These are phyloP conservation scores for Caenorhabditis sp. DNA, from an alignment of 2,888 invertebrate genomes.

Conservation along the genomic window DNA sequence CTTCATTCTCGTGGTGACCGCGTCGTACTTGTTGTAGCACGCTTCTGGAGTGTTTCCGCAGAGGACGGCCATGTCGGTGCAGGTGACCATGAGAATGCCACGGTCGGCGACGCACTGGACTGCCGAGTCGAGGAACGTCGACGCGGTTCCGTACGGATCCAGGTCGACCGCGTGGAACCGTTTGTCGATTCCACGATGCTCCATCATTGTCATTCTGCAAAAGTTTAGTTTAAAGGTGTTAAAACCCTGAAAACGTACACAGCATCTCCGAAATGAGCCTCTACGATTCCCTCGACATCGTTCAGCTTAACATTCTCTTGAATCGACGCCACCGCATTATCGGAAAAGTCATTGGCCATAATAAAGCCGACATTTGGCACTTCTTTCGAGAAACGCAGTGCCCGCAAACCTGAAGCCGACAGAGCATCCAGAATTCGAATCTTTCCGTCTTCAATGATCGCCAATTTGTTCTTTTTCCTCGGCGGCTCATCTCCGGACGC, in stretches of 20 bases:
- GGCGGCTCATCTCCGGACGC: slow-evolving; percentile 48
- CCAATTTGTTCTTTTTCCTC: slow-evolving; percentile 62
- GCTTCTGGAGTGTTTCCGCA: slow-evolving; percentile 96
- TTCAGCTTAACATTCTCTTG: slow-evolving; percentile 87
- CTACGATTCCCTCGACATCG: slow-evolving; percentile 85
- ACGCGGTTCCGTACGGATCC: slow-evolving; percentile 97
- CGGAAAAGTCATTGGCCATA: slow-evolving; percentile 84
- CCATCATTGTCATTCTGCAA: slow-evolving; percentile 89
- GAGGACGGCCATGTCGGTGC: slow-evolving; percentile 94
- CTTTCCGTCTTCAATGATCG: slow-evolving; percentile 54
- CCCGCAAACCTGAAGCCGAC: slow-evolving; percentile 94
- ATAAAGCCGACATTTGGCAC: slow-evolving; percentile 71
- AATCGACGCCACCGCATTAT: slow-evolving; percentile 89
- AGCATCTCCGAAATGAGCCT: slow-evolving; percentile 89
- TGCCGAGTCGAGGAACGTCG: slow-evolving; percentile 91
- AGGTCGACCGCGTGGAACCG: slow-evolving; percentile 93
- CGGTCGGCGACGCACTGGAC: slow-evolving; percentile 82
- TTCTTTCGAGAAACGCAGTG: slow-evolving; percentile 96
- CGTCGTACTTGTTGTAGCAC: slow-evolving; percentile 93
- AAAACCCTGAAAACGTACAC: too few species aligned
- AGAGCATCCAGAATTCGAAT: slow-evolving; percentile 89
- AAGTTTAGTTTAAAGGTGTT: too few species aligned
- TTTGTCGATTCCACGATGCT: slow-evolving; percentile 84
- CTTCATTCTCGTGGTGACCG: slow-evolving; percentile 88
- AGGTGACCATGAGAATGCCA: slow-evolving; percentile 91